Conservation (phyloP, 2,113 vertebrate species). For the Lophura nycthemera region DNA sequence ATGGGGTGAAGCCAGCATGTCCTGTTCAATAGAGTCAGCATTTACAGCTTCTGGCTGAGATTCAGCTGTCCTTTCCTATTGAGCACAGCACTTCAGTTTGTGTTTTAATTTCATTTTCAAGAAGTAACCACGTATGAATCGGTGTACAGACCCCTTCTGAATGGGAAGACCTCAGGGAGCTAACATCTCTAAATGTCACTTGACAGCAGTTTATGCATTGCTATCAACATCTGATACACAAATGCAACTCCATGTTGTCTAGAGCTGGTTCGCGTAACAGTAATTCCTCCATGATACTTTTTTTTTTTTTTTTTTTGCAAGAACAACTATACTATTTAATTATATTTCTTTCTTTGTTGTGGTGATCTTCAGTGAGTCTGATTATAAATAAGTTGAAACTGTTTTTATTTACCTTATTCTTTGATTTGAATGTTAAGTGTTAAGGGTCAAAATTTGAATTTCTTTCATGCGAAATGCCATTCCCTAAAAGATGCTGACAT, state of each 20-base stretch:
- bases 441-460: background rate
- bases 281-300: background rate
- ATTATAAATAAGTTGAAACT: background rate
- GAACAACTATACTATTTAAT: background rate
- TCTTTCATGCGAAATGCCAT: background rate
- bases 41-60: background rate
- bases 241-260: background rate
- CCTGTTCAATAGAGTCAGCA: background rate
- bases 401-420: background rate
- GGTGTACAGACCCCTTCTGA: background rate
- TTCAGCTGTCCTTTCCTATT: conserved; percentile 5
- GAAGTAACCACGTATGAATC: background rate
- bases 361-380: background rate
- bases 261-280: background rate
- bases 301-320: background rate
- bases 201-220: conserved; percentile 11
- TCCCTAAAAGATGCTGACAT: background rate
- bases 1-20: background rate
- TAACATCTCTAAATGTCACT: conserved; percentile 7
- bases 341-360: background rate
- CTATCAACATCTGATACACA: background rate
- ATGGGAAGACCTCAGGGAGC: background rate
- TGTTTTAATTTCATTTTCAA: background rate
- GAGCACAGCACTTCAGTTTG: background rate
- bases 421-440: background rate